phyloP scores from a whole-genome alignment of 2,113 vertebrate genomes.

The Poecilia latipinna region DNA sequence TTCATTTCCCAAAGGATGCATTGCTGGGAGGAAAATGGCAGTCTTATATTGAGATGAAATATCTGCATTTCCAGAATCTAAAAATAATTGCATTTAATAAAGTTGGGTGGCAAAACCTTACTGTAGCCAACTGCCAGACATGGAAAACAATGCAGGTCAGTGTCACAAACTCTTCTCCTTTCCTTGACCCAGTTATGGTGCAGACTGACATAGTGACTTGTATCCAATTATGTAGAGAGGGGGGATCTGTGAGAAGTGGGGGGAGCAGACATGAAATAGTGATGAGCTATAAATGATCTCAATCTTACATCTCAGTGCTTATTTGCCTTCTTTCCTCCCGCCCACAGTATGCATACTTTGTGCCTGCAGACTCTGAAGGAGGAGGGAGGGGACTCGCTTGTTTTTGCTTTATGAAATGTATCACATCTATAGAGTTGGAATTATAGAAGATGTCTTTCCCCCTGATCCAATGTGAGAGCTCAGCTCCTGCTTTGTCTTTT shows the following conservation, averaged over 20 bases:
- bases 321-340: constrained; percentile 27
- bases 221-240: constrained; percentile 37
- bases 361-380: constrained; percentile 9
- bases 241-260: constrained; percentile 14
- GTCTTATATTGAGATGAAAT: constrained; percentile 38
- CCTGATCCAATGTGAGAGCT: constrained; percentile 46
- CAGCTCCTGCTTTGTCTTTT: constrained; percentile 28
- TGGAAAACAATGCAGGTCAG: constrained; percentile 43
- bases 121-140: constrained; percentile 9
- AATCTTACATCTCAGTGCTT: constrained; percentile 18
- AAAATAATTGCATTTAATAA: constrained; percentile 10
- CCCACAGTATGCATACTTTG: constrained; percentile 14
- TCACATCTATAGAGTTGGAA: constrained; percentile 23
- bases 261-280: constrained; percentile 27
- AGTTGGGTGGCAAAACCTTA: background rate
- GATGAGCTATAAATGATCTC: constrained; percentile 66
- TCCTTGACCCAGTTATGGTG: constrained; percentile 62
- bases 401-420: constrained; percentile 41
- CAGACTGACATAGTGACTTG: constrained; percentile 64
- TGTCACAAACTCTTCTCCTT: constrained; percentile 30
- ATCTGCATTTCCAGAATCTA: constrained; percentile 41
- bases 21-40: constrained; percentile 13
- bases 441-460: constrained; percentile 27
- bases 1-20: constrained; percentile 15
- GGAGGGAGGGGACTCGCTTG: constrained; percentile 1